Conservation (phyloP, 2,888 invertebrate genomes). For the Lampropteryx suffumata region DNA sequence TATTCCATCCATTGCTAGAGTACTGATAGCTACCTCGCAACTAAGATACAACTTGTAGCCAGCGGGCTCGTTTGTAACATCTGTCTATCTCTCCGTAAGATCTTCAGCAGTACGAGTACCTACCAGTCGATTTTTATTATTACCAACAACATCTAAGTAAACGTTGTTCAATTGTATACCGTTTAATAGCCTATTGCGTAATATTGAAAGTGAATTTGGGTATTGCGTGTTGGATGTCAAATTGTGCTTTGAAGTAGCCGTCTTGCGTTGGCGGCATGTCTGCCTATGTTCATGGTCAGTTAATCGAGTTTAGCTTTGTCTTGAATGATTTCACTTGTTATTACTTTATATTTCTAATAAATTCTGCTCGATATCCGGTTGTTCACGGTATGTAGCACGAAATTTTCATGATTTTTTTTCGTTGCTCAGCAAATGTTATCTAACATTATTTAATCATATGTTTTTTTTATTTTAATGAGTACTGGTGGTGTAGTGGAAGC, state of each 20-base stretch:
- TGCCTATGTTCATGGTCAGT: not conserved
- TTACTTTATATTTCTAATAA: not conserved
- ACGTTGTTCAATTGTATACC: constrained; percentile 64
- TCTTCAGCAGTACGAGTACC: constrained; percentile 43
- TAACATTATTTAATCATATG: no score
- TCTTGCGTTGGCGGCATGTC: constrained; percentile 1
- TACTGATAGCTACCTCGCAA: constrained; percentile 14
- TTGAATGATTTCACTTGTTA: not conserved
- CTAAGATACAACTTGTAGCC: constrained; percentile 40
- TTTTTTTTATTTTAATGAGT: no score
- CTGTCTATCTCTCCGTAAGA: constrained; percentile 53
- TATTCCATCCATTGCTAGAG: constrained; percentile 14
- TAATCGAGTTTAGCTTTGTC: not conserved
- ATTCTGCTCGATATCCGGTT: no score
- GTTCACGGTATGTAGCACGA: no score
- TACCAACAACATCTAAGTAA: constrained; percentile 63
- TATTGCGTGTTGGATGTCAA: constrained; percentile 24
- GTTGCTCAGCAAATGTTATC: no score
- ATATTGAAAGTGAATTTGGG: constrained; percentile 56
- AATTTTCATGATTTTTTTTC: no score
- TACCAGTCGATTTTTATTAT: constrained; percentile 50
- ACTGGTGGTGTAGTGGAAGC: no score
- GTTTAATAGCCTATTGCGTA: constrained; percentile 66
- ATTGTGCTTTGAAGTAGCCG: constrained; percentile 20
- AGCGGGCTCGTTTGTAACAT: constrained; percentile 57